Evolutionary conservation across 2,113 vertebrate genomes (phyloP), one percentile per base, ranked within the genome.

Genomic region (Phrynocephalus versicolor): DNA sequence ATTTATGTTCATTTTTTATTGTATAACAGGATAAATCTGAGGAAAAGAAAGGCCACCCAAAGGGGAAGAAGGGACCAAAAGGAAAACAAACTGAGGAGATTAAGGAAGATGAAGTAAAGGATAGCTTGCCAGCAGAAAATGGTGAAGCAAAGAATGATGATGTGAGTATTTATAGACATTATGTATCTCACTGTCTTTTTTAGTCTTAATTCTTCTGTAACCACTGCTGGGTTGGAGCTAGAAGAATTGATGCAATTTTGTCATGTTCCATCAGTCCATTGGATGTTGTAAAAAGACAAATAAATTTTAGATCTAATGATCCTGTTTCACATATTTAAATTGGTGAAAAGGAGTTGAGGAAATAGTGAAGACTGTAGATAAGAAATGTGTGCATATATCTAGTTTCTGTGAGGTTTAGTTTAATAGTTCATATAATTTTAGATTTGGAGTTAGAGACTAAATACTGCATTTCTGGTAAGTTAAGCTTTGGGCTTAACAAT

Each of bases 71-170:
- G 77, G 95, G 97, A 77, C 96, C 95, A 71, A 98, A 98, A 95
- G 96, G 97, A 45, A 97, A 96, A 82, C 97, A 97, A 80, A 94
- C 93, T 3, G 98, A 97, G 83, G 94, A 95, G 83, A 95, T 97
- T 79, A 94, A 97, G 83, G 96, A 97, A 76, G 96, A 97, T 64
- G 96, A 97, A 51, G 83, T 94, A 64, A 96, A 97, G 88, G 96
- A 98, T 87, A 97, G 96, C 15, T 76, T 92, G 60, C 96, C 97
- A 80, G 96, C 97, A 82, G 98, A 99, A 92, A 99, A 99, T 0
- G 98, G 98, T 72, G 98, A 99, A 70, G 92, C 95, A 60, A 97
- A 98, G 95, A 95, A 85, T 12, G 97, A 98, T 84, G 98, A 98
- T 92, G 98, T 98, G 89, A 94, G 14, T 33, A 57, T 80, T 51